Percentiles rank a stretch among this genome's conserved stretches.
Evolutionary conservation across 2,888 invertebrate species (phyloP).

Genomic region (Diplazon laetatorius): DNA sequence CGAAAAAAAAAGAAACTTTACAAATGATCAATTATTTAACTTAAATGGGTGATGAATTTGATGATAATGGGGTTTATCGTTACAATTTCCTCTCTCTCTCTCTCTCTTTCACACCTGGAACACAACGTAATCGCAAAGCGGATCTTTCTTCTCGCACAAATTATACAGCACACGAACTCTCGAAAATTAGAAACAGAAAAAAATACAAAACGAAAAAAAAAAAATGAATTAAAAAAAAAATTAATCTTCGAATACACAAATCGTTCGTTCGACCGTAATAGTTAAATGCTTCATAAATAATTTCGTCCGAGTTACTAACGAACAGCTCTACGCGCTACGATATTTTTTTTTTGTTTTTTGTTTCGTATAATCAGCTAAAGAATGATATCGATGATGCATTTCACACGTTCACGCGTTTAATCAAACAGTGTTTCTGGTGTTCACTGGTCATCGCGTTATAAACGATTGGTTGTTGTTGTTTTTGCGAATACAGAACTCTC

Average conservation of each 20-base stretch:
- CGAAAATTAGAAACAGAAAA: constrained; percentile 5
- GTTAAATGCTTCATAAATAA: constrained; percentile 65
- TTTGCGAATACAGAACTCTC: constrained; percentile 14
- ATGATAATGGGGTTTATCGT: constrained; percentile 68
- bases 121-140: constrained; percentile 63
- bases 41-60: constrained; percentile 74
- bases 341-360: constrained; percentile 13
- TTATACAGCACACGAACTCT: constrained; percentile 20
- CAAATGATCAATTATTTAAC: constrained; percentile 71
- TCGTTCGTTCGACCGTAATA: constrained; percentile 58
- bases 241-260: constrained; percentile 23
- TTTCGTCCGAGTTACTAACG: constrained; percentile 57
- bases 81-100: constrained; percentile 50
- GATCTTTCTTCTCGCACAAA: constrained; percentile 27
- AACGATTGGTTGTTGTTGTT: constrained; percentile 19
- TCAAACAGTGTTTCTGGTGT: too few species aligned
- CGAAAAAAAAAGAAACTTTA: constrained; percentile 77
- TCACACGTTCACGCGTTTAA: constrained; percentile 2
- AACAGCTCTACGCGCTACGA: constrained; percentile 50
- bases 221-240: constrained; percentile 17
- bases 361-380: constrained; percentile 46
- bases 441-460: constrained; percentile 1
- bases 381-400: constrained; percentile 35
- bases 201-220: background rate
- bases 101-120: constrained; percentile 63